A percentile compares a stretch with the other conserved stretches of the same genome.
These are phyloP conservation scores for Epirrita christyi DNA, from an alignment of 2,888 invertebrate genomes.

Conservation along the genomic window DNA sequence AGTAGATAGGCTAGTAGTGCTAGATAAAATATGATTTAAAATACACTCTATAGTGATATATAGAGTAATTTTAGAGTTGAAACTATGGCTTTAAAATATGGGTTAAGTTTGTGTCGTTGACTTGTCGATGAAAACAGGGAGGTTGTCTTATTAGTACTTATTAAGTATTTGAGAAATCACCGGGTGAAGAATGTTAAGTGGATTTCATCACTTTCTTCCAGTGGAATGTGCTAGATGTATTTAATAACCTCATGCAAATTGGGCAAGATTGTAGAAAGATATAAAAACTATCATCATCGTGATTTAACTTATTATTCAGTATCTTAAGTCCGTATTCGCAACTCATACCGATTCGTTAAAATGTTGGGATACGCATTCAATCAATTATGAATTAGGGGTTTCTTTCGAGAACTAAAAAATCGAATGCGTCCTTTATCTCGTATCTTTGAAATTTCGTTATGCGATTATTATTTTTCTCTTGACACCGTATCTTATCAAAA, in stretches of 20 bases:
- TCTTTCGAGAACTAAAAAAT: not conserved
- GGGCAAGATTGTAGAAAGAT: not conserved
- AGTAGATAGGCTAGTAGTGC: conserved; percentile 1
- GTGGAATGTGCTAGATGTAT: conserved; percentile 8
- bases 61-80: not conserved
- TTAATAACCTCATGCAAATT: conserved; percentile 14
- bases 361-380: not conserved
- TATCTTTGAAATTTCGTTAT: no score
- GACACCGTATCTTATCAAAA: not conserved
- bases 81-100: not conserved
- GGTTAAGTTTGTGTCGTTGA: not conserved
- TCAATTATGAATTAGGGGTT: not conserved
- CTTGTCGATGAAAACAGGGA: conserved; percentile 1
- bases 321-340: not conserved
- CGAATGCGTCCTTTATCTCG: no score
- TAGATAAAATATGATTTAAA: not conserved
- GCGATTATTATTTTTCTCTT: no score
- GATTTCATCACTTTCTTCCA: conserved; percentile 7
- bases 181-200: conserved; percentile 4
- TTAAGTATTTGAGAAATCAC: conserved; percentile 11
- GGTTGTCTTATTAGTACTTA: not conserved
- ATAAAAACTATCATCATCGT: not conserved
- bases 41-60: no score
- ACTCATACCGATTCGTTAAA: not conserved
- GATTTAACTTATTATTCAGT: not conserved